phyloP scores from a whole-genome alignment of 2,113 vertebrate genomes.

The Melanostigma gelatinosum region DNA sequence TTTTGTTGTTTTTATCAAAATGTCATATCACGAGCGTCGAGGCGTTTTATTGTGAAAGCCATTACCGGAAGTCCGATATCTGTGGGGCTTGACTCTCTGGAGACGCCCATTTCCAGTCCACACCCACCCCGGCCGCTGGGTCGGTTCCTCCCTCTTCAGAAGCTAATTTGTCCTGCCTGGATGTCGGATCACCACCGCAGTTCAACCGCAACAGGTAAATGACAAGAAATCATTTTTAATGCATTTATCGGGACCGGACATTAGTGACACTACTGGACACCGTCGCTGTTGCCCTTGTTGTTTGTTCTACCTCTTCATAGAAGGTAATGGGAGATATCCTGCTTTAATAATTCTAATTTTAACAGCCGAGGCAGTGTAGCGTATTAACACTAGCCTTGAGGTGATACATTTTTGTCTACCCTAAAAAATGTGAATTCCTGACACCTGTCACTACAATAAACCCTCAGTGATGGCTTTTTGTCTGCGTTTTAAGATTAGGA shows the following conservation, averaged over 20 bases:
- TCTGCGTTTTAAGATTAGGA: slow-evolving; percentile 25
- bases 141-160: slow-evolving; percentile 56
- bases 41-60: slow-evolving; percentile 42
- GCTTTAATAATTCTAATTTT: slow-evolving; percentile 9
- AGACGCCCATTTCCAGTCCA: slow-evolving; percentile 56
- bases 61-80: fast-evolving
- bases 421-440: neutral
- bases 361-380: slow-evolving; percentile 24
- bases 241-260: neutral
- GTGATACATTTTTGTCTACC: neutral
- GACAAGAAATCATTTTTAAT: neutral
- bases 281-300: neutral
- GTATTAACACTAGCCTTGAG: neutral
- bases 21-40: neutral
- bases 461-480: slow-evolving; percentile 22
- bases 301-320: neutral
- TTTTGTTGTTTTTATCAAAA: neutral
- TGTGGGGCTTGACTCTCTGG: neutral
- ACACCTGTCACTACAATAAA: slow-evolving; percentile 18
- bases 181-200: slow-evolving; percentile 45
- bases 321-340: slow-evolving; percentile 44
- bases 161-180: slow-evolving; percentile 42
- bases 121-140: slow-evolving; percentile 48
- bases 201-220: slow-evolving; percentile 77
- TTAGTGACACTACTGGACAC: neutral